These are phyloP conservation scores for Trachurus trachurus DNA, from an alignment of 2,797 vertebrate species.

Conservation along the genomic window DNA sequence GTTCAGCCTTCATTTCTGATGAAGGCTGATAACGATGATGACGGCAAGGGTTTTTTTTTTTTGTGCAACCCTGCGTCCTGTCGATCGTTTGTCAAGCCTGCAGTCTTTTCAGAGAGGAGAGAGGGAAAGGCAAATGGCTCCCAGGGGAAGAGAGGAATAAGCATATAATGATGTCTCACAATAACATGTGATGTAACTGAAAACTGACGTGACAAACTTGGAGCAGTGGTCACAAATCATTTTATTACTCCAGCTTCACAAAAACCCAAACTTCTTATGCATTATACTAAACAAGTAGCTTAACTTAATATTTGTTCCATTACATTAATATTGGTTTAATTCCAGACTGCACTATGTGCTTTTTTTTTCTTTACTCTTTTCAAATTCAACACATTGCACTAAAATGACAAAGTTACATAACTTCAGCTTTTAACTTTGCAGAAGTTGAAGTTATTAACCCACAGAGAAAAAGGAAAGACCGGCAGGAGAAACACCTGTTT, in stretches of 20 bases:
- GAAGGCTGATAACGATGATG: conserved; percentile 35
- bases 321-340: conserved; percentile 4
- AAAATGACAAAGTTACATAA: not conserved
- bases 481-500: not conserved
- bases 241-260: not conserved
- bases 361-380: not conserved
- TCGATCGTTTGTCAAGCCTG: conserved; percentile 8
- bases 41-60: conserved; percentile 37
- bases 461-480: not conserved
- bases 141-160: not conserved
- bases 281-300: not conserved
- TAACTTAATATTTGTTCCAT: not conserved
- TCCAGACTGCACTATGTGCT: not conserved
- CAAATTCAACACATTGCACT: not conserved
- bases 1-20: conserved; percentile 46
- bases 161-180: conserved; percentile 1
- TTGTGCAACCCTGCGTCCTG: not conserved
- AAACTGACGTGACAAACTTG: not conserved
- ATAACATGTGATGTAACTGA: not conserved
- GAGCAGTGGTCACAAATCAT: too few relatives aligned
- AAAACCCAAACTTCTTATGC: not conserved
- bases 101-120: conserved; percentile 2
- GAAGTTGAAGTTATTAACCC: not conserved
- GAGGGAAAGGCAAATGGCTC: not conserved
- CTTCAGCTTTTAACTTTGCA: too few relatives aligned